A percentile compares a stretch with the other conserved stretches of the same genome.
phyloP scores from a whole-genome alignment of 2,888 invertebrate genomes.

The Malacosoma neustria region DNA sequence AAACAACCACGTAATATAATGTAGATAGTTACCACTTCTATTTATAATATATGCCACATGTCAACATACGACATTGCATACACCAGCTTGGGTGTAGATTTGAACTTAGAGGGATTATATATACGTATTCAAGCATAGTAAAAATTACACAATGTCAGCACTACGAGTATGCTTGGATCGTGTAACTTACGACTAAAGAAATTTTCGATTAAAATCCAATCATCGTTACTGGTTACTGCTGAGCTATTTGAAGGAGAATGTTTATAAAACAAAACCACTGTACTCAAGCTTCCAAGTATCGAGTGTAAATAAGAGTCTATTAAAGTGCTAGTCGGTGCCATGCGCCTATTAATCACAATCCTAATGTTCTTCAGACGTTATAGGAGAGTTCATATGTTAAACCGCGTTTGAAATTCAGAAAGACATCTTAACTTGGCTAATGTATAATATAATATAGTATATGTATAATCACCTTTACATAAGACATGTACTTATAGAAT shows the following conservation, averaged over 20 bases:
- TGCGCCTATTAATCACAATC: conserved; percentile 1
- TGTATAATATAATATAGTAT: too few relatives aligned
- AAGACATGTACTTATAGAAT: too few relatives aligned
- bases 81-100: too few relatives aligned
- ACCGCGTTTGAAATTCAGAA: too few relatives aligned
- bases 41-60: too few relatives aligned
- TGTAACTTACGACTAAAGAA: conserved; percentile 34
- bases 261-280: conserved; percentile 61
- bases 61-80: too few relatives aligned
- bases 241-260: conserved; percentile 32
- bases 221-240: not conserved
- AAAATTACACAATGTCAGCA: too few relatives aligned
- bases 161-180: conserved; percentile 35
- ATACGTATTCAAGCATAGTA: too few relatives aligned
- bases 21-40: conserved; percentile 46
- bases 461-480: too few relatives aligned
- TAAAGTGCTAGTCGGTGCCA: conserved; percentile 2
- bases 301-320: conserved; percentile 45
- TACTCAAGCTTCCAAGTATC: conserved; percentile 39
- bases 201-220: conserved; percentile 48
- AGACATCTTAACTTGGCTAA: too few relatives aligned
- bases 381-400: too few relatives aligned
- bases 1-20: conserved; percentile 56
- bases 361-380: conserved; percentile 1
- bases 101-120: too few relatives aligned